Evolutionary conservation across 2,888 invertebrate species (phyloP).

Genomic region (Netelia melanura): DNA sequence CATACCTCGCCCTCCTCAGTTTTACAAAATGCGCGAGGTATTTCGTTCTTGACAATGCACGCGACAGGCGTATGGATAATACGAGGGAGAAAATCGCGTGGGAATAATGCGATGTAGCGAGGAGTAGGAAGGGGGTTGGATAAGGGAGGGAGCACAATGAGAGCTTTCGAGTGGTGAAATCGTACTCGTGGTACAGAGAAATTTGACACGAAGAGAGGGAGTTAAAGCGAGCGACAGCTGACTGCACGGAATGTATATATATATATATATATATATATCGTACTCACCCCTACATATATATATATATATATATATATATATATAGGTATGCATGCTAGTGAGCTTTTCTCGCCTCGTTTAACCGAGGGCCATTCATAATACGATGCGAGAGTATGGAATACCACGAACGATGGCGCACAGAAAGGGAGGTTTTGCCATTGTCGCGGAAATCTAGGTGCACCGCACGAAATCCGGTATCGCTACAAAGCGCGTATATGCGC

Average conservation of each 20-base stretch:
- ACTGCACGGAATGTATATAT: constrained; percentile 44
- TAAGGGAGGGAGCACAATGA: background rate
- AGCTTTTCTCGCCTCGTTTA: constrained; percentile 80
- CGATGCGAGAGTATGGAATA: constrained; percentile 51
- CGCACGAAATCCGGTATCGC: constrained; percentile 25
- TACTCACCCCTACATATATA: background rate
- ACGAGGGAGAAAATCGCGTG: constrained; percentile 47
- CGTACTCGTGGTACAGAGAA: constrained; percentile 28
- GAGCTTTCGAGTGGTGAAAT: constrained; percentile 9
- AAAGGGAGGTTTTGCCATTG: constrained; percentile 16
- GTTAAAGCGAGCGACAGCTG: constrained; percentile 64
- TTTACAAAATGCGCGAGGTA: constrained; percentile 8
- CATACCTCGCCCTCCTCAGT: background rate
- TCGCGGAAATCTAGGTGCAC: constrained; percentile 33
- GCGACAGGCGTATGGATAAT: constrained; percentile 39
- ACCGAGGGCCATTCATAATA: constrained; percentile 77
- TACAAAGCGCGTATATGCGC: background rate
- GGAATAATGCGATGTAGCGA: constrained; percentile 50
- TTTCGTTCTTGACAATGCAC: constrained; percentile 36
- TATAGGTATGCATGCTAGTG: constrained; percentile 35
- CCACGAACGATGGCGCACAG: background rate
- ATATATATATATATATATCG: constrained; percentile 9
- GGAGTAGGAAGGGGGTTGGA: constrained; percentile 28
- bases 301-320: constrained; percentile 17
- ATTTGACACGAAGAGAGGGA: constrained; percentile 54